phyloP scores from a whole-genome alignment of 2,113 vertebrate species.

The Perca fluviatilis region DNA sequence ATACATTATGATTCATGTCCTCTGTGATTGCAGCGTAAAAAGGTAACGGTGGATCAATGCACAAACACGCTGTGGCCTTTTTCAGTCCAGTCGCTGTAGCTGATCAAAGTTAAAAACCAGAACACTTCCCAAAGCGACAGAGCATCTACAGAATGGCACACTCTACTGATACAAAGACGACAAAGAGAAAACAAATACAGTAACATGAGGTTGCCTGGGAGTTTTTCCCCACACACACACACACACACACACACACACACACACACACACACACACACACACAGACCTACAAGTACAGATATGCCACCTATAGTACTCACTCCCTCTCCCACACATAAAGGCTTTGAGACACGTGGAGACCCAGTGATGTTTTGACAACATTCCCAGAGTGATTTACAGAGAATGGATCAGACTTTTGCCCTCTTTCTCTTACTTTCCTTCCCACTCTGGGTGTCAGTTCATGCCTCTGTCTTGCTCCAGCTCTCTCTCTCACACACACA shows the following conservation, averaged over 20 bases:
- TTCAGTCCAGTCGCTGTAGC: conserved; percentile 30
- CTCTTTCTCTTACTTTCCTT: conserved; percentile 15
- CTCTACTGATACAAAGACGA: conserved; percentile 24
- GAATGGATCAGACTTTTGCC: conserved; percentile 36
- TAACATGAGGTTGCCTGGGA: background rate
- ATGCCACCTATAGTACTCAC: conserved; percentile 31
- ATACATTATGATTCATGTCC: conserved; percentile 33
- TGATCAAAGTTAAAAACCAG: conserved; percentile 37
- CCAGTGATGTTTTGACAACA: conserved; percentile 62
- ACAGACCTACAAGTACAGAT: conserved; percentile 44
- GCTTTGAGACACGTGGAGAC: conserved; percentile 42
- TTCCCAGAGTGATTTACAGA: conserved; percentile 53
- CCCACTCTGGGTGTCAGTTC: conserved; percentile 23
- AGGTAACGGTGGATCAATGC: conserved; percentile 12
- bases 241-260: too few species aligned
- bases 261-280: conserved; percentile 40
- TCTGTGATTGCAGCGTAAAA: background rate
- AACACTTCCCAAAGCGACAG: conserved; percentile 2
- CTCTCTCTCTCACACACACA: background rate
- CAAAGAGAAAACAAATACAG: conserved; percentile 18
- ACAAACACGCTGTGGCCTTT: conserved; percentile 19
- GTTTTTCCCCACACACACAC: conserved; percentile 21
- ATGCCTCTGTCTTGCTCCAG: background rate
- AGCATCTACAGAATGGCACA: conserved; percentile 38
- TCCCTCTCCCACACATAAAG: conserved; percentile 14